Evolutionary conservation across 2,797 vertebrate genomes (phyloP), one percentile per base, ranked within the genome.

Genomic region (Lacerta bilineata): DNA sequence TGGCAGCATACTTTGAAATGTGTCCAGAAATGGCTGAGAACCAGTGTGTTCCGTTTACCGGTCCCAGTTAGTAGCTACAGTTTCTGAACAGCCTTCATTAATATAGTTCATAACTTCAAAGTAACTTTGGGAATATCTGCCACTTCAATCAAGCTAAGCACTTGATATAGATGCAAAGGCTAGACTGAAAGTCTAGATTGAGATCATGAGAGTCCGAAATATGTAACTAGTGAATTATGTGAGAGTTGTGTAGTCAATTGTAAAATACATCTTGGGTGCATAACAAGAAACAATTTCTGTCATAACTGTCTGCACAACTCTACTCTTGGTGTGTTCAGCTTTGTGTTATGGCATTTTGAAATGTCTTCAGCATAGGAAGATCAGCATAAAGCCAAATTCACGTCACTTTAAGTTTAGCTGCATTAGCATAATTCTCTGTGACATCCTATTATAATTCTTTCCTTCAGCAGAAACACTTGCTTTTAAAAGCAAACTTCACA

Each of bases 311-410:
- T 83, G n/a, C 2, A 66, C 8, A 83, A 36, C 15, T 9, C 13
- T 88, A 27, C 5, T 78, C 41, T 29, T 6, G 0, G 33, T 86
- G 83, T 82, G 74, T 90, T 91, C 86, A 78, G 86, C 61, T 66
- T 23, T 88, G 84, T 33, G 89, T 92, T 68, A 88, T 79, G 88
- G 82, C 9, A 29, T 76, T 95, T 93, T 59, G 25, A 10, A 89
- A 89, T 83, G 55, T 80, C 61, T 91, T 93, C 88, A 87, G 39
- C 83, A 87, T 94, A 71, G 92, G 90, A 79, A 82, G 3, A 33
- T 94, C 90, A 80, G 85, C 91, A 86, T 90, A 93, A 93, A 90
- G 84, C 43, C 43, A 93, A 94, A 95, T 94, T 93, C 46, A 91
- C 87, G 88, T 91, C 84, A 91, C 86, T 90, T 92, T 50, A 81